Base-by-base conservation (phyloP, 2,113 vertebrate genomes). In the Tenrec ecaudatus region DNA sequence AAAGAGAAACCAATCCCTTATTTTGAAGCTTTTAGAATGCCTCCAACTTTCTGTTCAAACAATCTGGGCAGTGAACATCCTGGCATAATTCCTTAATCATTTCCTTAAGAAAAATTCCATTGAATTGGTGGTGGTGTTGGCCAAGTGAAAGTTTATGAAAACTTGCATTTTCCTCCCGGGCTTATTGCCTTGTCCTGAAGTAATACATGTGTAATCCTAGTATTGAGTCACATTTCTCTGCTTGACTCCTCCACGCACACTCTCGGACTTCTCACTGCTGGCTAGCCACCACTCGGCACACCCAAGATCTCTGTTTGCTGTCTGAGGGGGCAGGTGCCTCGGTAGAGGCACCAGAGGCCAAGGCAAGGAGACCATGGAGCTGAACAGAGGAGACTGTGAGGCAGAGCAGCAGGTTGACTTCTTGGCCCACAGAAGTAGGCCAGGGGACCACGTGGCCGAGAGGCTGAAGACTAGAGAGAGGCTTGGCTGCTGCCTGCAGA, bases 91-190 rank as follows among this genome's bases (percentile, higher is more conserved):
- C 25, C 57, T 92, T 66, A 79, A 87, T 90, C 64, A 38, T 87
- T 96, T 95, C 75, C 84, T 92, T 62, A 80, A 95, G 84, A 87
- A 95, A 92, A 95, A 92, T 86, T 91, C 60, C 78, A 73, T 11
- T 73, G 71, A 73, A 73, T 36, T 33, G 64, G 60, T 84, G 60
- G 22, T 78, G 29, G 43, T 77, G 23, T 29, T 78, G 73, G 47
- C 82, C 87, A 82, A 87, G 77, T 73, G 36, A 80, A 87, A 92
- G 47, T 78, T 86, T 64, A 31, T 58, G 38, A 38, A 10, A 64
- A 40, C 75, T 88, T 89, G 86, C 69, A 4, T 80, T 88, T 93
- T 92, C 94, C 64, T 82, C 75, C 43, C 64, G 79, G 73, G 53
- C 53, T 57, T 10, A 22, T 71, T 77, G 66, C n/a, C 62, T 91